Conservation (phyloP, 2,113 vertebrate species). For the Anseranas semipalmata region DNA sequence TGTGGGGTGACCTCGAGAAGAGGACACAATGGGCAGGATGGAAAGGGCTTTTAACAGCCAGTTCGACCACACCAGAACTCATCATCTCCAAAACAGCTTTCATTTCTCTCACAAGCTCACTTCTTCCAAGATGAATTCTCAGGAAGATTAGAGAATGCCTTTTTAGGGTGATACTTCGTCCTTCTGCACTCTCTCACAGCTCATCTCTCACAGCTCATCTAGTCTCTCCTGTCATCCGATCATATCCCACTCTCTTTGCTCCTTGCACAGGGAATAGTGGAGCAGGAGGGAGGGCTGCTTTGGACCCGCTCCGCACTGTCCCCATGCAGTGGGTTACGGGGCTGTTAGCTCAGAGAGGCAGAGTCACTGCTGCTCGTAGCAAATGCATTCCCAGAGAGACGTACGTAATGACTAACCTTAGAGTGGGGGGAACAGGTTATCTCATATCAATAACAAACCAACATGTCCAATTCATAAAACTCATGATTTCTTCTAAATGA, state of each 20-base stretch:
- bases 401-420: neutral
- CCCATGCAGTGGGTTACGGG: neutral
- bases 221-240: neutral
- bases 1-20: neutral
- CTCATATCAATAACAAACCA: neutral
- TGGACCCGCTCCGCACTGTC: neutral
- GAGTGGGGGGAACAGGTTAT: neutral
- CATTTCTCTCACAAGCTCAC: neutral
- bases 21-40: neutral
- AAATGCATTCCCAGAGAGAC: neutral
- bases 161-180: neutral
- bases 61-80: neutral
- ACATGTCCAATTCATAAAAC: neutral
- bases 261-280: neutral
- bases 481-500: neutral
- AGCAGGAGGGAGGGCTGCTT: no score
- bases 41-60: neutral
- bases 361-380: neutral
- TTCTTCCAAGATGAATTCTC: neutral
- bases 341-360: neutral
- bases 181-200: neutral
- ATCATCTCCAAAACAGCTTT: neutral
- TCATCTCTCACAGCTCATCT: neutral
- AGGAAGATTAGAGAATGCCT: neutral
- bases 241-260: neutral